Conservation (phyloP, 1,140 invertebrate genomes). For the Pogonus chalceus region DNA sequence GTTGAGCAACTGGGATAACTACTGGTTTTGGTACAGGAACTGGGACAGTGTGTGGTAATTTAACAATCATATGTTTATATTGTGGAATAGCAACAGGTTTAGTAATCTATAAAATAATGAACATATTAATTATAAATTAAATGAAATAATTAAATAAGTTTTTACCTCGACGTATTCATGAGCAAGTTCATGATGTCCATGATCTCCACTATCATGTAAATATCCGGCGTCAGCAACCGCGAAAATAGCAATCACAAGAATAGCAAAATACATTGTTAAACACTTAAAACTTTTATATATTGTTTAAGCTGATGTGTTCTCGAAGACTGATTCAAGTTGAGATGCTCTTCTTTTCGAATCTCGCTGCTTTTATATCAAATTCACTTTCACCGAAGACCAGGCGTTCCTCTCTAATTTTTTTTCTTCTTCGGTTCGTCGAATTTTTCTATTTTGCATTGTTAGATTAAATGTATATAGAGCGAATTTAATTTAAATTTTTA, state of each 20-base stretch:
- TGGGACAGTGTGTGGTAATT: slow-evolving; percentile 52
- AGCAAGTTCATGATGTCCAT: background rate
- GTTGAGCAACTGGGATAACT: slow-evolving; percentile 55
- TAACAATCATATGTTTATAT: slow-evolving; percentile 56
- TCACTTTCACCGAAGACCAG: slow-evolving; percentile 7
- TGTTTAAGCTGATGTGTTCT: background rate
- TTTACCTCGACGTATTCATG: background rate
- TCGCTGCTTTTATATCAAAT: background rate
- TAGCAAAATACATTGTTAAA: background rate
- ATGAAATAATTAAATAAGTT: too few relatives aligned
- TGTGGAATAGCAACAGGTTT: slow-evolving; percentile 56
- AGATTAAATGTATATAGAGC: too few relatives aligned
- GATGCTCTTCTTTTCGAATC: background rate
- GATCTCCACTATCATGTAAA: background rate
- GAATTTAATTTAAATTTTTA: too few relatives aligned
- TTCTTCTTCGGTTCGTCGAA: too few relatives aligned
- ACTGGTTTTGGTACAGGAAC: slow-evolving; percentile 60
- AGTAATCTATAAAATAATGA: slow-evolving; percentile 55
- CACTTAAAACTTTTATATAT: background rate
- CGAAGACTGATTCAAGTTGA: background rate
- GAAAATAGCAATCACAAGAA: background rate
- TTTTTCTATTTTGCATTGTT: too few relatives aligned
- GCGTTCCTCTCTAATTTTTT: too few relatives aligned
- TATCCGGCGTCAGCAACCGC: background rate
- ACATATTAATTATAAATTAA: too few relatives aligned